A percentile compares a stretch with the other conserved stretches of the same genome.
Conservation (phyloP, 2,888 invertebrate genomes). For the Drosophila kokeensis region DNA sequence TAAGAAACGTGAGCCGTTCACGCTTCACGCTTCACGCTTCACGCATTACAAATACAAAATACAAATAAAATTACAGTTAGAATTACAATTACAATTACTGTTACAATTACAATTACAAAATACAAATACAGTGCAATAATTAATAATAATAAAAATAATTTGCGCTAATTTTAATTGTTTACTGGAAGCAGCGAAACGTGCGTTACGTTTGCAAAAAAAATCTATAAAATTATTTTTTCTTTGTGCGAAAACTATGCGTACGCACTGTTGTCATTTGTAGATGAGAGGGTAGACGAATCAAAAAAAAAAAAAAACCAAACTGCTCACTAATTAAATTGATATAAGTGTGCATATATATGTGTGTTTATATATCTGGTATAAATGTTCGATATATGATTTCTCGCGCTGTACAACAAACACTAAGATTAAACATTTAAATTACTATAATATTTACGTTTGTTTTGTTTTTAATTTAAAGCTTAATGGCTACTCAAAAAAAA, state of each 20-base stretch:
- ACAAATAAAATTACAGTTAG: constrained; percentile 28
- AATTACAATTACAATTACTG: constrained; percentile 15
- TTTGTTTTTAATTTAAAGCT: constrained; percentile 59
- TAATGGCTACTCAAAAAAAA: constrained; percentile 60
- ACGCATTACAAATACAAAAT: constrained; percentile 39
- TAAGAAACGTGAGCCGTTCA: constrained; percentile 36
- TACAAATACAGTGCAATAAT: constrained; percentile 40
- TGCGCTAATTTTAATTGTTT: constrained; percentile 71
- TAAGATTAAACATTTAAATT: constrained; percentile 67
- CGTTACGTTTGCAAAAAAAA: constrained; percentile 46
- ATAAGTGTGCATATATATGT: constrained; percentile 22
- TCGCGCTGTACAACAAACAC: constrained; percentile 73
- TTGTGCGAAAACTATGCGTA: constrained; percentile 4
- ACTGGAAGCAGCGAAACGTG: constrained; percentile 72
- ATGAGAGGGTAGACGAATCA: constrained; percentile 4
- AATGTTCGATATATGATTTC: constrained; percentile 42
- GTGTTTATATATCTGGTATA: constrained; percentile 24
- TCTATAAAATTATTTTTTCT: constrained; percentile 24
- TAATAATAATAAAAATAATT: constrained; percentile 60
- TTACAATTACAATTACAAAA: constrained; percentile 37
- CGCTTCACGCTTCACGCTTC: constrained; percentile 13
- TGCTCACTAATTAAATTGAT: constrained; percentile 32
- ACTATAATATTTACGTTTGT: constrained; percentile 45
- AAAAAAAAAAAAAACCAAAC: constrained; percentile 24
- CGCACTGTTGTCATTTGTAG: constrained; percentile 10